A percentile compares a stretch with the other conserved stretches of the same genome.
Conservation (phyloP, 2,113 vertebrate species). For the Polypterus bichir region DNA sequence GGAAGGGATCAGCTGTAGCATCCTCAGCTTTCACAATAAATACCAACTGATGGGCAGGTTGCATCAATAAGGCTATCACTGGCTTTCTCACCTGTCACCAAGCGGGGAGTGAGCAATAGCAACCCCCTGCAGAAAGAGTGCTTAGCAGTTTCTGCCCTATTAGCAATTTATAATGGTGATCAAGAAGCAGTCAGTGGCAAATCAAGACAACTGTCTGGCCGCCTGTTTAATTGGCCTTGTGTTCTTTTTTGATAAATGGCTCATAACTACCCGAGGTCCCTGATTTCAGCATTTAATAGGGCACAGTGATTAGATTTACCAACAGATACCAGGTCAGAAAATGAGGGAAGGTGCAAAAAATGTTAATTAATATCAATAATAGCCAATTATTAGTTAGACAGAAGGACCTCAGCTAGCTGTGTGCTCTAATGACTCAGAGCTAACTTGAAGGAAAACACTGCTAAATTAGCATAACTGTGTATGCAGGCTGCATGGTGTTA, state of each 20-base stretch:
- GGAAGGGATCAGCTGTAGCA: slow-evolving; percentile 70
- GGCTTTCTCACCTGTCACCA: slow-evolving; percentile 81
- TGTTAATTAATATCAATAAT: slow-evolving; percentile 99
- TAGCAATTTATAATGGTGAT: slow-evolving; percentile 99
- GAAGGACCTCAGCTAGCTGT: slow-evolving; percentile 90
- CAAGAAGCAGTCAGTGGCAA: slow-evolving; percentile 95
- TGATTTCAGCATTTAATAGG: slow-evolving; percentile 90
- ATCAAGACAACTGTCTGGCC: slow-evolving; percentile 96
- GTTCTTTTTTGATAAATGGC: slow-evolving; percentile 97
- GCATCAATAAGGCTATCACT: slow-evolving; percentile 77
- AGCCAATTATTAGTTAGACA: slow-evolving; percentile 99
- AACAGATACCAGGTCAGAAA: slow-evolving; percentile 94
- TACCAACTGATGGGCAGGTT: slow-evolving; percentile 74
- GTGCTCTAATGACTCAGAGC: slow-evolving; percentile 92
- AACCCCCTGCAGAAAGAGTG: slow-evolving; percentile 61
- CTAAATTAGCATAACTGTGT: slow-evolving; percentile 97
- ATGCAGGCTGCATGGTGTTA: slow-evolving; percentile 73
- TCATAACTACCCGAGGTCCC: slow-evolving; percentile 67
- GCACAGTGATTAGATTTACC: slow-evolving; percentile 91
- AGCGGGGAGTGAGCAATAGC: slow-evolving; percentile 72
- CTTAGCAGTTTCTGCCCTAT: slow-evolving; percentile 89
- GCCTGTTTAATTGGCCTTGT: slow-evolving; percentile 97
- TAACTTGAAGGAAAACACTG: slow-evolving; percentile 84
- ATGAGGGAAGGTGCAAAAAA: slow-evolving; percentile 87
- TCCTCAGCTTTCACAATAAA: slow-evolving; percentile 72